Conservation (phyloP, 2,797 vertebrate species). For the Enteromius viviparus region DNA sequence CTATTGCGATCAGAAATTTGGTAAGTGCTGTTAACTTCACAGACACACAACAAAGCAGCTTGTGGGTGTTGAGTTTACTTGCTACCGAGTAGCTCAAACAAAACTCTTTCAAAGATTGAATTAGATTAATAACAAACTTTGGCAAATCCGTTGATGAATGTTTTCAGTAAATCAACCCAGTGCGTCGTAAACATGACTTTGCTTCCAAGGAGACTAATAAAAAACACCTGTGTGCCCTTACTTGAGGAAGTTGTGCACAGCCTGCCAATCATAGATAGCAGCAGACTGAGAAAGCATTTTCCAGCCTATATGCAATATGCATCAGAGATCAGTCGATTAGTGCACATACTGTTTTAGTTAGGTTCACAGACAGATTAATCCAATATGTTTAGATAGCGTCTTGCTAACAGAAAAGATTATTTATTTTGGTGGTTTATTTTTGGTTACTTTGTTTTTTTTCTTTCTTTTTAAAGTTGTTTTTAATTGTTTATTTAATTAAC, state of each 20-base stretch:
- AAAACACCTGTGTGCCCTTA: neutral
- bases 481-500: neutral
- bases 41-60: neutral
- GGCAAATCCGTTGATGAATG: neutral
- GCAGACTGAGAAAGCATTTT: neutral
- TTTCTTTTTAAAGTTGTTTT: neutral
- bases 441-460: no score
- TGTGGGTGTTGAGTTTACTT: neutral
- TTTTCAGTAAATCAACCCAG: neutral
- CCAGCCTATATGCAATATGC: neutral
- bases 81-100: neutral
- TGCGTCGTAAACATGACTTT: neutral
- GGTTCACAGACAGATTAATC: neutral
- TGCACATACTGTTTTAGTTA: neutral
- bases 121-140: neutral
- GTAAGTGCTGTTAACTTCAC: neutral
- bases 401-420: neutral
- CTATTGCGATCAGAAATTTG: neutral
- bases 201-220: neutral
- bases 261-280: neutral
- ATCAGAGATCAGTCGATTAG: neutral
- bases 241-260: neutral
- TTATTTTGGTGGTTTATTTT: neutral
- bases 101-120: neutral
- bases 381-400: neutral